These are phyloP conservation scores for Drosophila rubida DNA, from an alignment of 2,888 invertebrate species.

Conservation along the genomic window DNA sequence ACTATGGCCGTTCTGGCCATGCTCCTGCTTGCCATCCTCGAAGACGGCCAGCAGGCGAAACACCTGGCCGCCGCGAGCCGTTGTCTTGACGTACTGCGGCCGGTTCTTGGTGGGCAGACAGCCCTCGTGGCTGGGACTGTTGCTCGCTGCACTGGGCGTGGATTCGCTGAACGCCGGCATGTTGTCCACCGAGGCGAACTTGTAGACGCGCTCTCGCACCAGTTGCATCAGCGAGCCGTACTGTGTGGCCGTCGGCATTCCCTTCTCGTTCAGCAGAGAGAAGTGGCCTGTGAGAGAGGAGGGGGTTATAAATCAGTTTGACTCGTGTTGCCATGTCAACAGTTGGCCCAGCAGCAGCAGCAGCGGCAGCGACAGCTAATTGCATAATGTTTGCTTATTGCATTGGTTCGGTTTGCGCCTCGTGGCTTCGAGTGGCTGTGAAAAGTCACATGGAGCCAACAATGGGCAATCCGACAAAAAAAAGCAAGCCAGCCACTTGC, in stretches of 20 bases:
- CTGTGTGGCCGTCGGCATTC: conserved; percentile 88
- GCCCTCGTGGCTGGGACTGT: conserved; percentile 76
- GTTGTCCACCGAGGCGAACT: conserved; percentile 85
- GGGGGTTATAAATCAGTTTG: neutral
- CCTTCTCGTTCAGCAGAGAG: conserved; percentile 89
- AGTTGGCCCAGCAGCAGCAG: conserved; percentile 6
- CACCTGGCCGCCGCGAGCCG: conserved; percentile 90
- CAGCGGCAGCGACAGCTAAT: conserved; percentile 12
- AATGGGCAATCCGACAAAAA: conserved; percentile 32
- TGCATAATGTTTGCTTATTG: conserved; percentile 47
- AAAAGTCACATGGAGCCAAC: conserved; percentile 67
- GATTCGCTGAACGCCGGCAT: conserved; percentile 85
- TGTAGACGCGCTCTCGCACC: conserved; percentile 88
- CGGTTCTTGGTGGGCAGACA: conserved; percentile 77
- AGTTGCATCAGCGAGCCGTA: conserved; percentile 88
- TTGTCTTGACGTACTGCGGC: conserved; percentile 89
- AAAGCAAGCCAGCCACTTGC: conserved; percentile 34
- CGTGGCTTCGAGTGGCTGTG: conserved; percentile 58
- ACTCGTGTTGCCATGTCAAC: conserved; percentile 14
- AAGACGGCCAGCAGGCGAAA: conserved; percentile 90
- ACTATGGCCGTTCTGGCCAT: conserved; percentile 49
- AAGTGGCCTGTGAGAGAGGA: conserved; percentile 88
- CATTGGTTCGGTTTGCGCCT: conserved; percentile 61
- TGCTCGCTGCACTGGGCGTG: conserved; percentile 71
- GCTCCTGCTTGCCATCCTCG: conserved; percentile 87